These are phyloP conservation scores for Ceratina calcarata DNA, from an alignment of 1,140 invertebrate species.

Conservation along the genomic window DNA sequence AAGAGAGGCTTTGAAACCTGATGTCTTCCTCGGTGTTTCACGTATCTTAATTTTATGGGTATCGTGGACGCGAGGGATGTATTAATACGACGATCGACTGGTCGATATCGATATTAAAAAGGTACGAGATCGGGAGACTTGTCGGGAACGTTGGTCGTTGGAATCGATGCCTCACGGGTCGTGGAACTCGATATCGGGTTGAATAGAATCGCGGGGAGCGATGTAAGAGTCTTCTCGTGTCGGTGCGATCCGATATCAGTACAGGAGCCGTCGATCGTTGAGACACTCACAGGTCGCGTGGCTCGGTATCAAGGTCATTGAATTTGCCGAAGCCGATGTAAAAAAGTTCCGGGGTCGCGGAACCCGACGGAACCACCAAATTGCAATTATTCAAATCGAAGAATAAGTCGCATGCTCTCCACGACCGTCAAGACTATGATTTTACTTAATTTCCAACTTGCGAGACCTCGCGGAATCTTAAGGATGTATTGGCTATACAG, in stretches of 20 bases:
- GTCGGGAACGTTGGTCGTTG: not conserved
- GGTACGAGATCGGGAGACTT: not conserved
- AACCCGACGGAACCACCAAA: not conserved
- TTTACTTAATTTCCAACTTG: no score
- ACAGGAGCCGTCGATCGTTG: no score
- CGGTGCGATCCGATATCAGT: not conserved
- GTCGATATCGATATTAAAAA: not conserved
- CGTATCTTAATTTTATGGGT: not conserved
- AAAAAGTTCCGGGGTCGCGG: not conserved
- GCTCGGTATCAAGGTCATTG: not conserved
- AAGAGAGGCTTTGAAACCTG: not conserved
- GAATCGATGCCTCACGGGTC: not conserved
- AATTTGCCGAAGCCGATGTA: not conserved
- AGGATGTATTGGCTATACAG: no score
- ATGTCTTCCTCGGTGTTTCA: not conserved
- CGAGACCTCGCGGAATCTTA: no score
- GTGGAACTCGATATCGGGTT: not conserved
- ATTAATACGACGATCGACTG: not conserved
- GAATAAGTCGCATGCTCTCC: no score
- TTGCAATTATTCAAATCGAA: no score
- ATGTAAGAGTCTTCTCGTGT: constrained; percentile 1
- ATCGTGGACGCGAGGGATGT: not conserved
- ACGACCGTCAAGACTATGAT: no score
- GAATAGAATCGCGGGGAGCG: not conserved
- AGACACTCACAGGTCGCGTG: no score